phyloP scores from a whole-genome alignment of 2,888 invertebrate genomes.

The Pelosia muscerda region DNA sequence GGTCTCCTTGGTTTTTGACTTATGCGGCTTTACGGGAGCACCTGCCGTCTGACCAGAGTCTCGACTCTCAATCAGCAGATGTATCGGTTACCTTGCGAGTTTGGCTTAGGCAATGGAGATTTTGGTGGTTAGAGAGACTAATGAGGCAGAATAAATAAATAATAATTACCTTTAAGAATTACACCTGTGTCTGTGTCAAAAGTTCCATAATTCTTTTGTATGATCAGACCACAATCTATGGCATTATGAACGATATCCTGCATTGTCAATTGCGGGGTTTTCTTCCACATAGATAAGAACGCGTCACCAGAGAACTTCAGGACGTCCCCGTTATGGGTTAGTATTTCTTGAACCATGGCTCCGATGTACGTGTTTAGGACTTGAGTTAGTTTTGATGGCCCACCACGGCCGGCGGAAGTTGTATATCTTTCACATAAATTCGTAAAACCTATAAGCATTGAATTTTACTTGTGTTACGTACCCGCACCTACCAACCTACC shows the following conservation, averaged over 20 bases:
- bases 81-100: too few relatives aligned
- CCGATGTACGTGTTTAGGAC: slow-evolving; percentile 91
- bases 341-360: slow-evolving; percentile 90
- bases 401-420: slow-evolving; percentile 87
- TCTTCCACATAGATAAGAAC: slow-evolving; percentile 90
- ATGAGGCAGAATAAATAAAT: not conserved
- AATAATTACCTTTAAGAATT: slow-evolving; percentile 82
- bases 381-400: slow-evolving; percentile 90
- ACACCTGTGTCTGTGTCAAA: slow-evolving; percentile 88
- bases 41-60: too few relatives aligned
- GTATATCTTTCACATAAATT: slow-evolving; percentile 89
- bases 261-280: slow-evolving; percentile 82
- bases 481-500: too few relatives aligned
- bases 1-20: too few relatives aligned
- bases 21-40: too few relatives aligned
- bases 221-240: slow-evolving; percentile 89
- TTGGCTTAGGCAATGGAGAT: too few relatives aligned
- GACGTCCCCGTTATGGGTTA: slow-evolving; percentile 89
- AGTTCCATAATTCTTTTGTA: slow-evolving; percentile 89
- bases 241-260: slow-evolving; percentile 88
- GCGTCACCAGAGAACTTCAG: slow-evolving; percentile 90
- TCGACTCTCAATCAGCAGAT: too few relatives aligned
- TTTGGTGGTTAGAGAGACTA: not conserved
- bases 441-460: slow-evolving; percentile 84
- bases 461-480: not conserved